Conservation (phyloP, 1,140 invertebrate species). For the Bombus superbus region DNA sequence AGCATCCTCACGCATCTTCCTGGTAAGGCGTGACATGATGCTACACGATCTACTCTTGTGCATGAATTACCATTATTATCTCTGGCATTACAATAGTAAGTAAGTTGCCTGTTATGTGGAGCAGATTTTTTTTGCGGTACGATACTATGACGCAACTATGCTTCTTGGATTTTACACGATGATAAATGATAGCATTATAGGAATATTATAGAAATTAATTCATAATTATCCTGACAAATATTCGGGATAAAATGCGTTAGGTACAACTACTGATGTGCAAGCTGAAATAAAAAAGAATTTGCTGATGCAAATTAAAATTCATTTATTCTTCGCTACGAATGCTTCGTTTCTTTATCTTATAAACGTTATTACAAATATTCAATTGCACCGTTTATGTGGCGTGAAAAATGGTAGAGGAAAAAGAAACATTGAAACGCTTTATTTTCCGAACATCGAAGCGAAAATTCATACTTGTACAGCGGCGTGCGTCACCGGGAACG, state of each 20-base stretch:
- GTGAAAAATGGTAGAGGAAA: no score
- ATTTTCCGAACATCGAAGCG: neutral
- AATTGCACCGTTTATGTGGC: neutral
- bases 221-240: neutral
- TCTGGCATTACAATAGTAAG: neutral
- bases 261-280: neutral
- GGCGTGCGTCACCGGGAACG: neutral
- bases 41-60: neutral
- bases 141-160: neutral
- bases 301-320: neutral
- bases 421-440: conserved; percentile 1
- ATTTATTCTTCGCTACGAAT: neutral
- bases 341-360: neutral
- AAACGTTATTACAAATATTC: neutral
- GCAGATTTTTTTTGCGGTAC: neutral
- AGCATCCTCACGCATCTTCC: conserved; percentile 21
- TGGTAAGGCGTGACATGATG: neutral
- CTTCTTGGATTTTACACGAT: neutral
- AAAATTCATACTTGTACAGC: neutral
- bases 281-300: neutral
- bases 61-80: neutral
- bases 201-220: neutral
- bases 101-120: neutral
- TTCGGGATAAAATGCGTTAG: neutral
- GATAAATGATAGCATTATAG: neutral